These are phyloP conservation scores for Tachina lurida DNA, from an alignment of 2,888 invertebrate species.

Conservation along the genomic window DNA sequence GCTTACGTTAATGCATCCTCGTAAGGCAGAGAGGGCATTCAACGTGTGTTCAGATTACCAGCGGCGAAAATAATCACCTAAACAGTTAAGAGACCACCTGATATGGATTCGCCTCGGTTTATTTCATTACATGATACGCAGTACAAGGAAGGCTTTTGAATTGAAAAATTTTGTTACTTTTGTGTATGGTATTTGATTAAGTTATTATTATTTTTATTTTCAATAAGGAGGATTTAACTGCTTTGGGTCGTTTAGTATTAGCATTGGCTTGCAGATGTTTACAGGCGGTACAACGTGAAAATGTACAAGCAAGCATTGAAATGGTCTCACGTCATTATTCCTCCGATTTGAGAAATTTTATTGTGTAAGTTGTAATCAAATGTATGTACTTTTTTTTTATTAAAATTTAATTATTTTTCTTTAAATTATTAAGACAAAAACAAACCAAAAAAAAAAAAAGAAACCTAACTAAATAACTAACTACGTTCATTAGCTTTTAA, in stretches of 20 bases:
- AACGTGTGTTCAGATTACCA: no score
- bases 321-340: conserved; percentile 95
- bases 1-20: no score
- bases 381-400: conserved; percentile 39
- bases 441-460: background rate
- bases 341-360: conserved; percentile 95
- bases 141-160: no score
- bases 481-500: background rate
- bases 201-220: background rate
- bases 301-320: conserved; percentile 93
- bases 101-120: no score
- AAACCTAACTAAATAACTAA: background rate
- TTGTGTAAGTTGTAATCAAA: conserved; percentile 87
- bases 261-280: conserved; percentile 96
- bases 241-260: conserved; percentile 94
- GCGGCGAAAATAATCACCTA: no score
- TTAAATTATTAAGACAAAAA: conserved; percentile 9
- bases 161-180: no score
- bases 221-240: conserved; percentile 91
- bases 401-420: conserved; percentile 15
- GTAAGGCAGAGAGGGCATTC: no score
- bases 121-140: no score
- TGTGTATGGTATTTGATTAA: background rate
- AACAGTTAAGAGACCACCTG: no score
- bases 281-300: conserved; percentile 93